phyloP scores from a whole-genome alignment of 2,888 invertebrate genomes.

The Xestoiulus laeticollis region DNA sequence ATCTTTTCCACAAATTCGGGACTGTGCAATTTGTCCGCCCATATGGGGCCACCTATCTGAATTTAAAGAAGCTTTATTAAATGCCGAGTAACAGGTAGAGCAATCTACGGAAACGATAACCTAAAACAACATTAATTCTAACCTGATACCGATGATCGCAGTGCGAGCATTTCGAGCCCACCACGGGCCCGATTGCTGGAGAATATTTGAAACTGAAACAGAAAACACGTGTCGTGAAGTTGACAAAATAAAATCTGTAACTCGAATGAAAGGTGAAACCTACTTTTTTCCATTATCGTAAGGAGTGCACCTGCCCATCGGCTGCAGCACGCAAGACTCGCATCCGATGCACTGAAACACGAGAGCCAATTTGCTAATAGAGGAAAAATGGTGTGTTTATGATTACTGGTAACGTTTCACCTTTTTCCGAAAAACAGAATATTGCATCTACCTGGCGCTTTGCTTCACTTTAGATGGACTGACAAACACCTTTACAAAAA shows the following conservation, averaged over 20 bases:
- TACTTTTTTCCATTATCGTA: conserved; percentile 59
- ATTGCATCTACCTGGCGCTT: conserved; percentile 74
- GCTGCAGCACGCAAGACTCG: conserved; percentile 79
- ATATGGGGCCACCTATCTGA: conserved; percentile 92
- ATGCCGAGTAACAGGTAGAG: conserved; percentile 36
- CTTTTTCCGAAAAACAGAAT: not conserved
- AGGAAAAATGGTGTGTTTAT: too few species aligned
- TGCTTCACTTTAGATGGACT: conserved; percentile 87
- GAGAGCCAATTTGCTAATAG: conserved; percentile 81
- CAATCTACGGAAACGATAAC: not conserved
- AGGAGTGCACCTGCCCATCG: conserved; percentile 70
- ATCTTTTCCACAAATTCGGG: conserved; percentile 77
- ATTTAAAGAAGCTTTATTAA: conserved; percentile 55
- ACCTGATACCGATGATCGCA: conserved; percentile 81
- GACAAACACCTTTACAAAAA: conserved; percentile 85
- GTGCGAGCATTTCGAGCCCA: conserved; percentile 75
- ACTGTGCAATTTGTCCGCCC: conserved; percentile 88
- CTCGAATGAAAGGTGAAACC: not conserved
- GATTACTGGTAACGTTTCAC: conserved; percentile 47
- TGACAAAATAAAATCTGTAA: not conserved
- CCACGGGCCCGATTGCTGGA: conserved; percentile 76
- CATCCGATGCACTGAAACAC: conserved; percentile 93
- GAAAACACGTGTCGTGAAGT: too few species aligned
- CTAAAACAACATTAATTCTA: conserved; percentile 55
- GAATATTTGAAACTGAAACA: conserved; percentile 70